These are phyloP conservation scores for Schlechtendalia chinensis DNA, from an alignment of 1,140 invertebrate species.

Conservation along the genomic window DNA sequence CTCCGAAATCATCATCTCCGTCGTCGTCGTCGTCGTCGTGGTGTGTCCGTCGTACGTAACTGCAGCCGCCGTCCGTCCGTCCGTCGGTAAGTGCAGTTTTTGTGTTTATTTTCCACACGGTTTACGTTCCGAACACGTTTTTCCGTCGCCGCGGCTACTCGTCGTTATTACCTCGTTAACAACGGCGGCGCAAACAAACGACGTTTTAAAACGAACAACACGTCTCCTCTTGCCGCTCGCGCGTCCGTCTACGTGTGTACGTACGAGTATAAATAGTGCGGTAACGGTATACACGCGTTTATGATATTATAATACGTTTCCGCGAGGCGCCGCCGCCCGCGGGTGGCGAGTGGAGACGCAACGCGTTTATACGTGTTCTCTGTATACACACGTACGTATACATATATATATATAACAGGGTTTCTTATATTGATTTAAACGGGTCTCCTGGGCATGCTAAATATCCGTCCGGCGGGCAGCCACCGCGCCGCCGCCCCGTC, in stretches of 20 bases:
- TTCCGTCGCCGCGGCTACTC: too few relatives aligned
- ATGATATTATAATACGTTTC: neutral
- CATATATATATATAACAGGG: slow-evolving; percentile 42
- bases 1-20: neutral
- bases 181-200: too few relatives aligned
- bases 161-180: too few relatives aligned
- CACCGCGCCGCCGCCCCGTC: neutral
- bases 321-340: neutral
- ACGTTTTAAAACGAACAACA: too few relatives aligned
- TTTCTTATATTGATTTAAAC: slow-evolving; percentile 50
- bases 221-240: too few relatives aligned
- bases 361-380: slow-evolving; percentile 23
- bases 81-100: neutral
- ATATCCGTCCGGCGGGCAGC: slow-evolving; percentile 28
- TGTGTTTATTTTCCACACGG: too few relatives aligned
- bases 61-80: neutral
- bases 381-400: too few relatives aligned
- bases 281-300: neutral
- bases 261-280: too few relatives aligned
- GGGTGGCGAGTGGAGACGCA: neutral
- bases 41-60: too few relatives aligned
- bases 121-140: too few relatives aligned
- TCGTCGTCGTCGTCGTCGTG: neutral
- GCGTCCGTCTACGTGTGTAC: too few relatives aligned
- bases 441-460: slow-evolving; percentile 49